Percentiles rank a stretch among this genome's conserved stretches.
These are phyloP conservation scores for Sarcophaga subvicina DNA, from an alignment of 2,888 invertebrate genomes.

Conservation along the genomic window DNA sequence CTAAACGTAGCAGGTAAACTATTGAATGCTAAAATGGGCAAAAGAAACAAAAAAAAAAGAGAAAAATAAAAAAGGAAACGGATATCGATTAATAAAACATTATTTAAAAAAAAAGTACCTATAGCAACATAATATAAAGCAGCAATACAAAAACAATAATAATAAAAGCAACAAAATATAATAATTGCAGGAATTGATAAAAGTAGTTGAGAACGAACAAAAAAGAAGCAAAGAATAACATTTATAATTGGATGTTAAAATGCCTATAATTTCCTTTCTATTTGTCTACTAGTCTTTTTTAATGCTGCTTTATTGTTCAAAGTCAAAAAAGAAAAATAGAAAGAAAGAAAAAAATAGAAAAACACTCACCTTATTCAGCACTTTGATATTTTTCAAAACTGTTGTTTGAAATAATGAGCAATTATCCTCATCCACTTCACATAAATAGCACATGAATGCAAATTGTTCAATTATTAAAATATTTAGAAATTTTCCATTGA, in stretches of 20 bases:
- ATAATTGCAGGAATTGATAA: conserved; percentile 37
- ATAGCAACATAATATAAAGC: conserved; percentile 7
- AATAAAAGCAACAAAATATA: conserved; percentile 23
- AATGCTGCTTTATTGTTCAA: neutral
- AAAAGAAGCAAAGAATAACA: conserved; percentile 8
- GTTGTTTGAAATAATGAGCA: conserved; percentile 78
- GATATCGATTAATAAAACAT: conserved; percentile 17
- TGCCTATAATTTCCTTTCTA: conserved; percentile 18
- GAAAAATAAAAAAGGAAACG: conserved; percentile 16
- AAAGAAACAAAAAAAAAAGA: conserved; percentile 29
- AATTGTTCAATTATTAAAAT: conserved; percentile 80
- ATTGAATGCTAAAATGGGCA: conserved; percentile 61
- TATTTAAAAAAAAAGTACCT: neutral
- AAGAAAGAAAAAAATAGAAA: neutral
- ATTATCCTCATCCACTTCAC: conserved; percentile 77
- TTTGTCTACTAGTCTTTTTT: neutral
- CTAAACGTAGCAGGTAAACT: conserved; percentile 60
- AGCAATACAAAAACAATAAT: neutral
- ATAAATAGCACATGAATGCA: conserved; percentile 79
- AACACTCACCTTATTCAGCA: conserved; percentile 76
- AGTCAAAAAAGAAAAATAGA: neutral
- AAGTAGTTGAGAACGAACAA: conserved; percentile 10
- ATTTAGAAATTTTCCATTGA: conserved; percentile 76
- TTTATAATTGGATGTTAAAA: conserved; percentile 57
- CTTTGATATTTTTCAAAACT: conserved; percentile 75